phyloP scores from a whole-genome alignment of 1,140 invertebrate genomes.

The Drosophila dunni region DNA sequence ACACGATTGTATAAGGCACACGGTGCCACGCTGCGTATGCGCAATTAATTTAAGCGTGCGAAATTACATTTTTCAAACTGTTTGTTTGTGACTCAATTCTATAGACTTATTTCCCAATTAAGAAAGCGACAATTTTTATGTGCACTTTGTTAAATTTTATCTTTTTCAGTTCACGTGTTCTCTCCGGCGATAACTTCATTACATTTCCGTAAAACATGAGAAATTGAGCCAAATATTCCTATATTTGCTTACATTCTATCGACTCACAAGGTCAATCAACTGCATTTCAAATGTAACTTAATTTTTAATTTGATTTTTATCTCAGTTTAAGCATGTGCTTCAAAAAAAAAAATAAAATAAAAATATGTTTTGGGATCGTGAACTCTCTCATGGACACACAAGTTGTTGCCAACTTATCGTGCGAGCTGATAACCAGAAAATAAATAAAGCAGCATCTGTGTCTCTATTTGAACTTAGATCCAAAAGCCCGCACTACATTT shows the following conservation, averaged over 20 bases:
- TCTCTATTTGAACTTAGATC: constrained; percentile 22
- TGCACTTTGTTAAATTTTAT: constrained; percentile 43
- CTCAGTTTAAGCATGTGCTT: not conserved
- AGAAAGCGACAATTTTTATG: constrained; percentile 33
- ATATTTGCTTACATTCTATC: constrained; percentile 9
- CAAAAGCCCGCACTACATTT: constrained; percentile 30
- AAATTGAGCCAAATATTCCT: constrained; percentile 3
- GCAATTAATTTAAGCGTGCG: constrained; percentile 37
- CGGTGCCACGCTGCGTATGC: constrained; percentile 37
- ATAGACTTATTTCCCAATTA: constrained; percentile 50
- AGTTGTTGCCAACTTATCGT: constrained; percentile 25
- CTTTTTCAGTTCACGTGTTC: constrained; percentile 31
- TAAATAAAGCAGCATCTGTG: constrained; percentile 22
- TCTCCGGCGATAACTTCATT: constrained; percentile 22
- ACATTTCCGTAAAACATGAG: constrained; percentile 36
- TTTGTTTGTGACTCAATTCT: constrained; percentile 21
- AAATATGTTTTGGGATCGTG: constrained; percentile 1
- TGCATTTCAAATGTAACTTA: constrained; percentile 19
- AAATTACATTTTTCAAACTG: constrained; percentile 20
- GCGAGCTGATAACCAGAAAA: constrained; percentile 21
- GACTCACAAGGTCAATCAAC: constrained; percentile 18
- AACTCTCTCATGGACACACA: constrained; percentile 37
- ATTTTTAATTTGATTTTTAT: not conserved
- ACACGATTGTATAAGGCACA: constrained; percentile 24
- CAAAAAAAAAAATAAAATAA: not conserved